Evolutionary conservation across 1,140 invertebrate genomes (phyloP), one percentile per base, ranked within the genome.

Genomic region (Cherax quadricarinatus): DNA sequence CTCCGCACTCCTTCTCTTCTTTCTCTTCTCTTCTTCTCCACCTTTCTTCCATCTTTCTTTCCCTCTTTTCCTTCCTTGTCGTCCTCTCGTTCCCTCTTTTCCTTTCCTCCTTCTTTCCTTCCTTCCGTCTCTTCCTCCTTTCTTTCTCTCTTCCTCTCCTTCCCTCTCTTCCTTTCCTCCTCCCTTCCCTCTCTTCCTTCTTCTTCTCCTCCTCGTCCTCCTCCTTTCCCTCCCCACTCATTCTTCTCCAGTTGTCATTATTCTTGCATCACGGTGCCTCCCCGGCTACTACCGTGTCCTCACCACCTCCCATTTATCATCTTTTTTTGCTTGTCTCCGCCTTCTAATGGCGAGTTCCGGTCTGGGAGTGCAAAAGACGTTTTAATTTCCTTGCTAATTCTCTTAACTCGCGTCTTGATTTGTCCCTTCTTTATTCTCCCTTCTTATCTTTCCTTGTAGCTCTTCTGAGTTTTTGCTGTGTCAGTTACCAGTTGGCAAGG

Each of bases 391-490:
- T 75, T 30, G 6, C n/a, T 75, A 75, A 30, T 75, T 75, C 70
- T 75, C 70, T 75, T 75, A 75, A 75, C 70, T 75, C 70, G n/a
- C 30, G 70, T 30, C 70, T 75, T 75, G 70, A 75, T 75, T 75
- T 75, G 70, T 75, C 6, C n/a, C 70, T 75, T 4, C 24, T 75
- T 75, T n/a, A 75, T 30, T 30, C 70, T 30, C 70, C 6, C 24
- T 9, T 75, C 21, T 75, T 75, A 9, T 75, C 24, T 75, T 75
- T 75, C 70, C 30, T 1, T 21, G 14, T 66, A 2, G 9, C 57
- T 60, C 16, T 60, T 60, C 57, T 60, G 1, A 10, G 9, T 60
- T 16, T 10, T 16, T 60, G 57, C 16, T 60, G 9, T 60, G 9
- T 60, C 16, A 60, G 9, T 60, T 60, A 9, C 16, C 57, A 60